Evolutionary conservation across 2,797 vertebrate species (phyloP).

Genomic region (Halcyon chelicuti): DNA sequence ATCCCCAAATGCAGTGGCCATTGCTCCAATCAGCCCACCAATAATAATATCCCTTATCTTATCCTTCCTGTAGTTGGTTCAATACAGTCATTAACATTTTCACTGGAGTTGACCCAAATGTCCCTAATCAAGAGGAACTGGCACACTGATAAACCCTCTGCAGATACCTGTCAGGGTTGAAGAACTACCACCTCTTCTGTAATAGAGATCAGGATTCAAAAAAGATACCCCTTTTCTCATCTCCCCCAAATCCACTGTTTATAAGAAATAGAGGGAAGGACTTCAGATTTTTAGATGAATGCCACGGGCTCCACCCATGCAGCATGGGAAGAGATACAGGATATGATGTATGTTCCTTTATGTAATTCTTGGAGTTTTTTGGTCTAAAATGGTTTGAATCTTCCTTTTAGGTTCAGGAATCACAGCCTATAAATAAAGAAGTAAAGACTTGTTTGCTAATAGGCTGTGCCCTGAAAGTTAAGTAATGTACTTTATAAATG

Average conservation of each 20-base stretch:
- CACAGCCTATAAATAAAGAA: background rate
- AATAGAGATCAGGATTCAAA: background rate
- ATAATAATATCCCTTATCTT: background rate
- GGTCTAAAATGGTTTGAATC: background rate
- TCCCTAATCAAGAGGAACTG: background rate
- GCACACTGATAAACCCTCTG: background rate
- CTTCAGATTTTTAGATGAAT: background rate
- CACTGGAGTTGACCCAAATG: background rate
- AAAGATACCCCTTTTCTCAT: background rate
- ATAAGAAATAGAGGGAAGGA: background rate
- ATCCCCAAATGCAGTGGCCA: fast-evolving
- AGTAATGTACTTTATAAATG: background rate
- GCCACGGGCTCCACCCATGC: no score
- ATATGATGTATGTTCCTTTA: background rate
- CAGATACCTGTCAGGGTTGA: background rate
- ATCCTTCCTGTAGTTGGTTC: background rate
- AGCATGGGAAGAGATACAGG: background rate
- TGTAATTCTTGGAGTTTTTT: background rate
- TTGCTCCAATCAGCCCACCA: background rate
- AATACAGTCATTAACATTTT: constrained; percentile 27
- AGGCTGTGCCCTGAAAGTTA: background rate
- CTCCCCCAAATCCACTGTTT: background rate
- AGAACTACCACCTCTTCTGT: background rate
- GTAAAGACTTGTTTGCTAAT: background rate
- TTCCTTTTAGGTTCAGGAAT: background rate